Evolutionary conservation across 2,113 vertebrate species (phyloP).

Genomic region (Misgurnus mizolepis): DNA sequence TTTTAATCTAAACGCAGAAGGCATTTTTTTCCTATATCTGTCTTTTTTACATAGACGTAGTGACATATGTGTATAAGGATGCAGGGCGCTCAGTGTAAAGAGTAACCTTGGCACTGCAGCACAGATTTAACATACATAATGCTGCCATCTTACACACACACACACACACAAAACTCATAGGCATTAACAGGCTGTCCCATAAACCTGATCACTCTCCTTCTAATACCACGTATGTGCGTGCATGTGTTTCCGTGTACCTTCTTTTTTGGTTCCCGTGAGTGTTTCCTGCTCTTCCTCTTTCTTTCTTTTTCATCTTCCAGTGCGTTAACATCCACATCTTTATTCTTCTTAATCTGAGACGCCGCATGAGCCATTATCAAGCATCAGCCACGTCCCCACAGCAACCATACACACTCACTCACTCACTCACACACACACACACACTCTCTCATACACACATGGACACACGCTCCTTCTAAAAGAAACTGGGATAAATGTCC

Average conservation of each 20-base stretch:
- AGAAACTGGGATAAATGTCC: slow-evolving; percentile 34
- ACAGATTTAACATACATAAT: slow-evolving; percentile 69
- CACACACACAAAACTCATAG: slow-evolving; percentile 2
- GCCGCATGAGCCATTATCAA: slow-evolving; percentile 98
- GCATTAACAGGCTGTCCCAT: slow-evolving; percentile 26
- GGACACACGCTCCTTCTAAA: slow-evolving; percentile 71
- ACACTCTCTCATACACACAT: slow-evolving; percentile 57
- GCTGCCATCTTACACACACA: slow-evolving; percentile 19
- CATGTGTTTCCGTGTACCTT: slow-evolving; percentile 76
- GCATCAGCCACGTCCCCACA: slow-evolving; percentile 45
- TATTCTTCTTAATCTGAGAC: slow-evolving; percentile 98
- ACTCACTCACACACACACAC: slow-evolving; percentile 38
- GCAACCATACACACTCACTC: slow-evolving; percentile 42
- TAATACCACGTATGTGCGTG: not conserved
- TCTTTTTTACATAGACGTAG: not conserved
- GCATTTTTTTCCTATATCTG: not conserved
- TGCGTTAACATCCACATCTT: slow-evolving; percentile 96
- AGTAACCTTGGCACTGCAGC: slow-evolving; percentile 57
- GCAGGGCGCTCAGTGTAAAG: slow-evolving; percentile 36
- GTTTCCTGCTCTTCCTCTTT: slow-evolving; percentile 93
- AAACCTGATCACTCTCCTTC: slow-evolving; percentile 3
- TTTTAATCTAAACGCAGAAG: too few relatives aligned
- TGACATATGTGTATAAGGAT: slow-evolving; percentile 16
- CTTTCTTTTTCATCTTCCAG: slow-evolving; percentile 94
- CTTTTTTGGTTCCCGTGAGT: slow-evolving; percentile 95